These are phyloP conservation scores for Podiceps cristatus DNA, from an alignment of 2,113 vertebrate genomes.

Conservation along the genomic window DNA sequence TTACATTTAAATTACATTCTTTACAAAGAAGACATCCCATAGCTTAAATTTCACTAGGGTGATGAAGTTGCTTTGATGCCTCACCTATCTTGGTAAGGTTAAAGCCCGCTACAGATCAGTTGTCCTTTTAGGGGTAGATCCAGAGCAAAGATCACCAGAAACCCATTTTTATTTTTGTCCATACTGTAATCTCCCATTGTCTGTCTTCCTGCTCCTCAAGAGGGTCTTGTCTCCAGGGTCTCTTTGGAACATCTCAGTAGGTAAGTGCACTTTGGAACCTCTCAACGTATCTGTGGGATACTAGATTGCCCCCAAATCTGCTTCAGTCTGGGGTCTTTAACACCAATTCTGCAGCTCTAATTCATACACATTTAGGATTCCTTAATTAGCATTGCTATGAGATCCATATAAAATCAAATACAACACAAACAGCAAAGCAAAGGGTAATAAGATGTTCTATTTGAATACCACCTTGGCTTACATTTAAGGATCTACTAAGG, in stretches of 20 bases:
- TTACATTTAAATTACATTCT: background rate
- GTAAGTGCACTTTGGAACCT: background rate
- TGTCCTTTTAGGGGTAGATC: background rate
- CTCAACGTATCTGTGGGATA: background rate
- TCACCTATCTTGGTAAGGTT: background rate
- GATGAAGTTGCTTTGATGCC: background rate
- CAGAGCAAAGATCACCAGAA: background rate
- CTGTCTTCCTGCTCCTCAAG: background rate
- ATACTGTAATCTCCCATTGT: background rate
- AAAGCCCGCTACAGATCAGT: background rate
- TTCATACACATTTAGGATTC: background rate
- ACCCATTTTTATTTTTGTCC: background rate
- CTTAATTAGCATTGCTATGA: background rate
- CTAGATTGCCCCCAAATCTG: rapidly evolving
- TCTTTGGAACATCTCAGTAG: background rate
- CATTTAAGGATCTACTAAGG: background rate
- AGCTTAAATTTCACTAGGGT: background rate
- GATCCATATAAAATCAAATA: background rate
- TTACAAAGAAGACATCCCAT: background rate
- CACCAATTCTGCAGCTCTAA: background rate
- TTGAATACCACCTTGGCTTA: background rate
- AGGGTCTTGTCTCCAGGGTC: background rate
- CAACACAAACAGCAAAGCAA: background rate
- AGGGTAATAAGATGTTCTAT: background rate
- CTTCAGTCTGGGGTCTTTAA: background rate